Evolutionary conservation across 2,888 invertebrate genomes (phyloP).

Genomic region (Mimas tiliae): DNA sequence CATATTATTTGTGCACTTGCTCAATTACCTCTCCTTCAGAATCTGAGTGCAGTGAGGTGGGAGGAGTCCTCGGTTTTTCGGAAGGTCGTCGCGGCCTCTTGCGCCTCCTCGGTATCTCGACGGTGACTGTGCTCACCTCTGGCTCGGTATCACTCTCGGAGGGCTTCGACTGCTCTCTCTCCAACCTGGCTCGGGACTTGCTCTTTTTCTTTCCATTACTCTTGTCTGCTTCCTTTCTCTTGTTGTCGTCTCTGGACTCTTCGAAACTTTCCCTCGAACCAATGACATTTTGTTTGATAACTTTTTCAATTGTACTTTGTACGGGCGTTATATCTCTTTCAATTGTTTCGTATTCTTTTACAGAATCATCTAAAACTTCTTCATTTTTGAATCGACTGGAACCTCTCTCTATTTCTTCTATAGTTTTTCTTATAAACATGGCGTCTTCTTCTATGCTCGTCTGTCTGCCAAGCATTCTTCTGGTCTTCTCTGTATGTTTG

Average conservation of each 20-base stretch:
- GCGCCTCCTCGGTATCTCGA: conserved; percentile 77
- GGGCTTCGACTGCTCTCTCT: conserved; percentile 79
- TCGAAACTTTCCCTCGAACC: conserved; percentile 53
- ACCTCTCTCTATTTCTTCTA: conserved; percentile 79
- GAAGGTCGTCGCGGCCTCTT: conserved; percentile 74
- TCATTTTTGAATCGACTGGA: conserved; percentile 61
- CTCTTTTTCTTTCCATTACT: conserved; percentile 75
- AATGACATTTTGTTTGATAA: conserved; percentile 36
- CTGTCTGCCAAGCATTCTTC: conserved; percentile 65
- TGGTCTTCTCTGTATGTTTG: conserved; percentile 57
- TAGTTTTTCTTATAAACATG: conserved; percentile 75
- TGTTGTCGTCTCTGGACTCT: conserved; percentile 63
- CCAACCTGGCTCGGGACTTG: conserved; percentile 76
- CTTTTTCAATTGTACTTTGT: conserved; percentile 42
- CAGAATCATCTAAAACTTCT: conserved; percentile 41
- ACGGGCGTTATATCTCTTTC: conserved; percentile 49
- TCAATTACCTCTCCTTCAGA: conserved; percentile 75
- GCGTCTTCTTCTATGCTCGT: conserved; percentile 79
- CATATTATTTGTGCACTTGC: neutral
- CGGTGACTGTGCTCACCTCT: conserved; percentile 79
- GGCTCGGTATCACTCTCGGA: conserved; percentile 79
- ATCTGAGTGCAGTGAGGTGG: conserved; percentile 74
- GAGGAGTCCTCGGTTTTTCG: conserved; percentile 77
- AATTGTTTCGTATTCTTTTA: conserved; percentile 29
- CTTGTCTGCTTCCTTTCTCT: conserved; percentile 69